Evolutionary conservation across 2,888 invertebrate genomes (phyloP).

Genomic region (Ptilodon capucinus): DNA sequence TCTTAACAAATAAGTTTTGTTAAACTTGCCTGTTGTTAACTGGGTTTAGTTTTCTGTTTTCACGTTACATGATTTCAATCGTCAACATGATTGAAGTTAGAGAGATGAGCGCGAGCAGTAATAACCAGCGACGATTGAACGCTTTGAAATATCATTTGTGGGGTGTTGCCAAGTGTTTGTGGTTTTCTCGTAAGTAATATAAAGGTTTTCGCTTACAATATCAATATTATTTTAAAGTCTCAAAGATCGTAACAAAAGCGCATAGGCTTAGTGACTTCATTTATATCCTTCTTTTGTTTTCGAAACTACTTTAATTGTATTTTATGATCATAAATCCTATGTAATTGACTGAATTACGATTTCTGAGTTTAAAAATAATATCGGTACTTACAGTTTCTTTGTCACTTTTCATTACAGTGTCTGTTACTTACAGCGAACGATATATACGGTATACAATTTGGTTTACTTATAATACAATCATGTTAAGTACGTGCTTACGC

Average conservation of each 20-base stretch:
- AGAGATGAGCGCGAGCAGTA: not conserved
- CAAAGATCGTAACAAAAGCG: too few species aligned
- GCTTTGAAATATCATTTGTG: constrained; percentile 5
- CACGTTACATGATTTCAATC: not conserved
- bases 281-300: too few species aligned
- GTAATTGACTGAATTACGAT: too few species aligned
- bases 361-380: not conserved
- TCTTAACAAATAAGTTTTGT: not conserved
- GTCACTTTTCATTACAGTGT: too few species aligned
- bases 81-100: not conserved
- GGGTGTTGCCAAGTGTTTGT: constrained; percentile 1
- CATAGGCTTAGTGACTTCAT: too few species aligned
- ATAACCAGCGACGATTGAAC: constrained; percentile 1
- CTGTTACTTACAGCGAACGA: constrained; percentile 21
- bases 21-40: not conserved
- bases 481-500: too few species aligned
- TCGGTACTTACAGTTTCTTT: not conserved
- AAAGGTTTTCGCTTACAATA: not conserved
- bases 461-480: too few species aligned
- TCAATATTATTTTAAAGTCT: too few species aligned
- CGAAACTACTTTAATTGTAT: too few species aligned
- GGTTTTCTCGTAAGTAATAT: constrained; percentile 1
- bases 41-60: not conserved
- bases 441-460: too few species aligned
- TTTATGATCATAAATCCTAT: too few species aligned